These are phyloP conservation scores for Toxotes chatareus DNA, from an alignment of 2,113 vertebrate genomes.

Conservation along the genomic window DNA sequence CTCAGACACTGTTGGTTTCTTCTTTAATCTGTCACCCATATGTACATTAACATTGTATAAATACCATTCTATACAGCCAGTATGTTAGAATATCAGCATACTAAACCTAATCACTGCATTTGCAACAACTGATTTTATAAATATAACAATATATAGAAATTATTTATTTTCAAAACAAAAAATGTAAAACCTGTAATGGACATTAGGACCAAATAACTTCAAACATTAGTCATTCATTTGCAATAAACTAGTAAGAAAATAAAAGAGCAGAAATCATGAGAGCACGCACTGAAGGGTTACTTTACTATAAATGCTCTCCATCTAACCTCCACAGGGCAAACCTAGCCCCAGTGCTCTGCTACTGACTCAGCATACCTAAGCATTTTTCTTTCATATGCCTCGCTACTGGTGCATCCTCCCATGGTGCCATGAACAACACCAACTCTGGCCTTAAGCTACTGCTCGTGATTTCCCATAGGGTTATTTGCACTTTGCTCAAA, in stretches of 20 bases:
- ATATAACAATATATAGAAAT: too few relatives aligned
- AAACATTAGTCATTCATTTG: neutral
- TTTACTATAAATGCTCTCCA: slow-evolving; percentile 17
- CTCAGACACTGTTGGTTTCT: too few relatives aligned
- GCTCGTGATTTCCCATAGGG: slow-evolving; percentile 33
- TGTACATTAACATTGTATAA: too few relatives aligned
- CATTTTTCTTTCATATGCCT: slow-evolving; percentile 48
- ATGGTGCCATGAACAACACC: slow-evolving; percentile 12
- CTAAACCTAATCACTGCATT: neutral
- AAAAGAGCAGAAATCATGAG: slow-evolving; percentile 7
- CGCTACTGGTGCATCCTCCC: slow-evolving; percentile 41
- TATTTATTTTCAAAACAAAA: neutral
- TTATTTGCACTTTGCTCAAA: slow-evolving; percentile 29
- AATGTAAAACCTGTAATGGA: too few relatives aligned
- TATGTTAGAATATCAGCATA: too few relatives aligned
- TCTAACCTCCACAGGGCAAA: slow-evolving; percentile 28
- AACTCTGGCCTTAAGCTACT: slow-evolving; percentile 10
- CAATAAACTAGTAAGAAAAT: neutral
- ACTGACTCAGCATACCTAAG: slow-evolving; percentile 40
- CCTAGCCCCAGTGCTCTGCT: neutral
- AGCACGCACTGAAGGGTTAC: slow-evolving; percentile 26
- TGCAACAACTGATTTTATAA: too few relatives aligned
- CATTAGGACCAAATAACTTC: too few relatives aligned
- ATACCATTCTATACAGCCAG: too few relatives aligned
- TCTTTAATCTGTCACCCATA: too few relatives aligned